Conservation (phyloP, 2,113 vertebrate genomes). For the Oenanthe oenanthe region DNA sequence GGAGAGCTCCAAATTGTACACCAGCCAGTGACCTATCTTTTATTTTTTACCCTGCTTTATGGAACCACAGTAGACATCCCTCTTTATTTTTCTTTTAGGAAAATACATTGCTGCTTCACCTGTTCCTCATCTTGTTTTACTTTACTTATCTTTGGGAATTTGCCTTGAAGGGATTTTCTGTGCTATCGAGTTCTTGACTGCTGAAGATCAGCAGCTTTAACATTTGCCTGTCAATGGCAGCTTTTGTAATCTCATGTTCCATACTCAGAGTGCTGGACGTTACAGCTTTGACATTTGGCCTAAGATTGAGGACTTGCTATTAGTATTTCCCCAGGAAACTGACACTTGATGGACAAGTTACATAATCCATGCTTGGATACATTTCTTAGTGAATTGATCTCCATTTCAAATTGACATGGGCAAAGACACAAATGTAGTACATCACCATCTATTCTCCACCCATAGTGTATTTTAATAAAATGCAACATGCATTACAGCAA, state of each 20-base stretch:
- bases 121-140: slow-evolving; percentile 26
- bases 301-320: slow-evolving; percentile 58
- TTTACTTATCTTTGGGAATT: slow-evolving; percentile 33
- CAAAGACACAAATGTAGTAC: slow-evolving; percentile 16
- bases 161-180: slow-evolving; percentile 52
- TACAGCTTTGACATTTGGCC: slow-evolving; percentile 63
- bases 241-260: slow-evolving; percentile 56
- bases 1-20: not conserved
- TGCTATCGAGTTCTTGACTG: slow-evolving; percentile 23
- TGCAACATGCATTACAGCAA: not conserved
- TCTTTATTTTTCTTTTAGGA: not conserved
- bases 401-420: slow-evolving; percentile 30
- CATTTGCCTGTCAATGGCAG: slow-evolving; percentile 67
- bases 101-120: not conserved
- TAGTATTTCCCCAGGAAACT: slow-evolving; percentile 52
- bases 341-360: slow-evolving; percentile 44
- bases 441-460: not conserved
- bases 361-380: slow-evolving; percentile 41
- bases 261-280: slow-evolving; percentile 42
- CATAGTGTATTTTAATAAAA: slow-evolving; percentile 33
- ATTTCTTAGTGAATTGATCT: slow-evolving; percentile 49
- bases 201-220: slow-evolving; percentile 44
- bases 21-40: not conserved
- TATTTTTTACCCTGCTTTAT: not conserved
- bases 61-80: not conserved